Percentiles rank a stretch among this genome's conserved stretches.
phyloP scores from a whole-genome alignment of 2,797 vertebrate genomes.

The Semaprochilodus insignis region DNA sequence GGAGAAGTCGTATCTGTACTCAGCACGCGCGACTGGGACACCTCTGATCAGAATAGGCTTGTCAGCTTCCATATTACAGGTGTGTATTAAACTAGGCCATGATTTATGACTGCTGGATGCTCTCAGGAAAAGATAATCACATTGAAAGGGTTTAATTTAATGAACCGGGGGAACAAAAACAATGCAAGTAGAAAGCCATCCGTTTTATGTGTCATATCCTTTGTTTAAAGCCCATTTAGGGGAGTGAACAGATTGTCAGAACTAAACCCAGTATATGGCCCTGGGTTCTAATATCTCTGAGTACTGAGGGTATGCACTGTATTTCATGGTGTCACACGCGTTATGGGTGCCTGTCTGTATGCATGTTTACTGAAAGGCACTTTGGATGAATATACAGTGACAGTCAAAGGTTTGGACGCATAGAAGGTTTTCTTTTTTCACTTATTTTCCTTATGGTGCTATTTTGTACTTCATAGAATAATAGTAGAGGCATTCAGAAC shows the following conservation, averaged over 20 bases:
- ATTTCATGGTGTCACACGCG: neutral
- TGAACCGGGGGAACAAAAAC: constrained; percentile 42
- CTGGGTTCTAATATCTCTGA: constrained; percentile 14
- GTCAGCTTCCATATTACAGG: constrained; percentile 93
- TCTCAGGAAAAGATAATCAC: constrained; percentile 52
- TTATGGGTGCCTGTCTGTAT: constrained; percentile 20
- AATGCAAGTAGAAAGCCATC: constrained; percentile 48
- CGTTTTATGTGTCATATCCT: constrained; percentile 52
- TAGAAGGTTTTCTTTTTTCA: neutral
- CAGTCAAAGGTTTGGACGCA: neutral
- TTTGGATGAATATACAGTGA: constrained; percentile 1
- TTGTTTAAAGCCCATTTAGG: constrained; percentile 48
- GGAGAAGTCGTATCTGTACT: constrained; percentile 91
- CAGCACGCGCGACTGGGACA: constrained; percentile 89
- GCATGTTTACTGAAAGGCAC: constrained; percentile 14
- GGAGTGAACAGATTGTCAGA: constrained; percentile 44
- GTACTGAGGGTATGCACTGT: constrained; percentile 13
- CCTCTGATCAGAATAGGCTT: constrained; percentile 88
- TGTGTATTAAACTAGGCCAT: constrained; percentile 65
- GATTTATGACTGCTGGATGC: constrained; percentile 37
- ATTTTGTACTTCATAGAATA: too few relatives aligned
- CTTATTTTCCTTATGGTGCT: too few relatives aligned
- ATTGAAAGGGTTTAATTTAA: constrained; percentile 56
- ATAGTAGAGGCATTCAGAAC: too few relatives aligned
- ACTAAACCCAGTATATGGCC: constrained; percentile 39